Percentiles rank a stretch among this genome's conserved stretches.
These are phyloP conservation scores for Pseudomugil gertrudae DNA, from an alignment of 2,797 vertebrate species.

Conservation along the genomic window DNA sequence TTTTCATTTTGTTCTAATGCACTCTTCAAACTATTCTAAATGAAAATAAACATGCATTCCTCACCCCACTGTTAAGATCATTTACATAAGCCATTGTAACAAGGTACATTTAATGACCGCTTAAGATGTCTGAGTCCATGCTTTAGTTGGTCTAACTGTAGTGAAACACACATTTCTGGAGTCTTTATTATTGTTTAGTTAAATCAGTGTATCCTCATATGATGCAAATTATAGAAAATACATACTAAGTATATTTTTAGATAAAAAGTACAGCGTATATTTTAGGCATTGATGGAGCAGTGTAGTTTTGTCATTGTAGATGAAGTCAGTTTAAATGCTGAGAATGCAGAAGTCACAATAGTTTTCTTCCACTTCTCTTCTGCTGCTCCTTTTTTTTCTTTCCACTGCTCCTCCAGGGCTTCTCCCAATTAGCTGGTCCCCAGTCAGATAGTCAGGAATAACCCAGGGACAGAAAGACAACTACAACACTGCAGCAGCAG, in stretches of 20 bases:
- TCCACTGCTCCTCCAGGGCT: conserved; percentile 73
- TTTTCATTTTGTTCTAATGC: background rate
- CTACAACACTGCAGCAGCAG: conserved; percentile 68
- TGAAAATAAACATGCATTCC: background rate
- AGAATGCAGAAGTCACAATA: conserved; percentile 31
- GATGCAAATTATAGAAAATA: background rate
- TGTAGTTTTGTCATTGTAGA: background rate
- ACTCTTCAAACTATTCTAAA: background rate
- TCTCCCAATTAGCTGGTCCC: conserved; percentile 81
- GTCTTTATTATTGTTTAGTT: background rate
- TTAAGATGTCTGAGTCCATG: background rate
- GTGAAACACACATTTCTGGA: background rate
- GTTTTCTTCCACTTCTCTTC: conserved; percentile 42
- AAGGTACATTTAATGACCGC: background rate
- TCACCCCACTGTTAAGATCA: background rate
- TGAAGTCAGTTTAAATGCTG: conserved; percentile 35
- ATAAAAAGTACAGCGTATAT: background rate
- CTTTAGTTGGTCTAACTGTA: background rate
- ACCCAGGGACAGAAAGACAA: conserved; percentile 69
- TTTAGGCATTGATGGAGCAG: conserved; percentile 10
- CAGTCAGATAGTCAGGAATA: conserved; percentile 75
- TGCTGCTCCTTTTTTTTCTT: conserved; percentile 39
- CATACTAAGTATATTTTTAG: background rate
- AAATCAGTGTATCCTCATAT: background rate
- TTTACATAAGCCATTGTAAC: background rate